Percentiles rank a stretch among this genome's conserved stretches.
These are phyloP conservation scores for Cheiracanthium punctorium DNA, from an alignment of 2,888 invertebrate genomes.

Conservation along the genomic window DNA sequence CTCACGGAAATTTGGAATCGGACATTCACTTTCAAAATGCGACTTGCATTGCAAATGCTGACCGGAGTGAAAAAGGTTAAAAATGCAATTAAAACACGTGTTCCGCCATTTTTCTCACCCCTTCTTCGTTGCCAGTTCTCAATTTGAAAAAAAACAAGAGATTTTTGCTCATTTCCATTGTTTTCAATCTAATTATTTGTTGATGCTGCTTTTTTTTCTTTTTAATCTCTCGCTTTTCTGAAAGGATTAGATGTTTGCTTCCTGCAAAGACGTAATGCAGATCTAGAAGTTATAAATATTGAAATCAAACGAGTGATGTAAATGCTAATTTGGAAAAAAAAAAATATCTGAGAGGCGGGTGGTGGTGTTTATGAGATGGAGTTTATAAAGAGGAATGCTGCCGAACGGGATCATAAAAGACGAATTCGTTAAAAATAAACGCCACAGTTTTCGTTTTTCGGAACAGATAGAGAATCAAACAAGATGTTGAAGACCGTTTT, in stretches of 20 bases:
- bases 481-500: too few relatives aligned
- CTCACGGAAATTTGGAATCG: conserved; percentile 13
- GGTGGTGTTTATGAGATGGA: neutral
- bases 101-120: neutral
- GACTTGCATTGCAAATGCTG: conserved; percentile 2
- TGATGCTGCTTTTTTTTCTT: too few relatives aligned
- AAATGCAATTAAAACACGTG: conserved; percentile 22
- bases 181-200: too few relatives aligned
- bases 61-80: conserved; percentile 11
- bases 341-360: neutral
- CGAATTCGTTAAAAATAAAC: neutral
- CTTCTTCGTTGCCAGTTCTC: too few relatives aligned
- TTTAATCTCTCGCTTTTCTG: too few relatives aligned
- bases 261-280: neutral
- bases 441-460: too few relatives aligned
- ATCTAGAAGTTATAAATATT: neutral
- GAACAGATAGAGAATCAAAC: too few relatives aligned
- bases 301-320: neutral
- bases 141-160: too few relatives aligned
- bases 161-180: too few relatives aligned
- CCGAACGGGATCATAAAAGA: neutral
- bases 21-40: conserved; percentile 5
- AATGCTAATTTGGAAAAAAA: neutral
- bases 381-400: neutral
- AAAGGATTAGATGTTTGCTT: too few relatives aligned